These are phyloP conservation scores for Caenorhabditis uteleia DNA, from an alignment of 2,888 invertebrate species.

Conservation along the genomic window DNA sequence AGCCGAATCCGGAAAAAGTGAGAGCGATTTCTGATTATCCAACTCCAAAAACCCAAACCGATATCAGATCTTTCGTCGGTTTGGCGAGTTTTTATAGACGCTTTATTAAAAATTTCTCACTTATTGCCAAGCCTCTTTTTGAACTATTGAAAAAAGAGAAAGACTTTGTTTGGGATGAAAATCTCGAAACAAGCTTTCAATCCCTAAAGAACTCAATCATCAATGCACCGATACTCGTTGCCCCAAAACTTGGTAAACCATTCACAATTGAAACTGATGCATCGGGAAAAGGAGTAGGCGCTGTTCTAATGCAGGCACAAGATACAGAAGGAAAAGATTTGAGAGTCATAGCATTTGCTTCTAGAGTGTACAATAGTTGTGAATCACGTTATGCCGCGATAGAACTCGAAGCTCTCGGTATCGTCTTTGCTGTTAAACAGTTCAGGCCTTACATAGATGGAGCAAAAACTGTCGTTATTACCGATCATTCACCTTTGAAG, in stretches of 20 bases:
- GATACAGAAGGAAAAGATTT: constrained; percentile 6
- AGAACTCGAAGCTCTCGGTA: constrained; percentile 27
- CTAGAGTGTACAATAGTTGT: constrained; percentile 5
- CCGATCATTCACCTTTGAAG: constrained; percentile 27
- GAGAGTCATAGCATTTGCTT: constrained; percentile 16
- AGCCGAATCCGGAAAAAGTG: constrained; percentile 31
- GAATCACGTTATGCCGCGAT: constrained; percentile 21
- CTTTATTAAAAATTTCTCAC: constrained; percentile 27
- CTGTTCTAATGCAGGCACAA: constrained; percentile 17
- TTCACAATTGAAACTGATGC: constrained; percentile 35
- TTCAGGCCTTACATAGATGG: constrained; percentile 29
- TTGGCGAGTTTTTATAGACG: constrained; percentile 17
- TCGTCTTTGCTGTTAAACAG: constrained; percentile 14
- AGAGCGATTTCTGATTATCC: constrained; percentile 19
- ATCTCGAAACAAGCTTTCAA: constrained; percentile 11
- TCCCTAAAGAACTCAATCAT: constrained; percentile 12
- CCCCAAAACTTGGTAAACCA: constrained; percentile 13
- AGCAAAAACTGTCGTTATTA: constrained; percentile 7
- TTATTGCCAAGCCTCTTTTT: constrained; percentile 14
- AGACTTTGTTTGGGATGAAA: constrained; percentile 17
- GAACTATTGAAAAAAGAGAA: constrained; percentile 17
- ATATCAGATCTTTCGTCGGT: constrained; percentile 29
- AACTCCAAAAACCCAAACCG: constrained; percentile 13
- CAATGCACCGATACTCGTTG: constrained; percentile 14
- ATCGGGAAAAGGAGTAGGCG: constrained; percentile 23